Conservation (phyloP, 2,797 vertebrate species). For the Poecile montanus region DNA sequence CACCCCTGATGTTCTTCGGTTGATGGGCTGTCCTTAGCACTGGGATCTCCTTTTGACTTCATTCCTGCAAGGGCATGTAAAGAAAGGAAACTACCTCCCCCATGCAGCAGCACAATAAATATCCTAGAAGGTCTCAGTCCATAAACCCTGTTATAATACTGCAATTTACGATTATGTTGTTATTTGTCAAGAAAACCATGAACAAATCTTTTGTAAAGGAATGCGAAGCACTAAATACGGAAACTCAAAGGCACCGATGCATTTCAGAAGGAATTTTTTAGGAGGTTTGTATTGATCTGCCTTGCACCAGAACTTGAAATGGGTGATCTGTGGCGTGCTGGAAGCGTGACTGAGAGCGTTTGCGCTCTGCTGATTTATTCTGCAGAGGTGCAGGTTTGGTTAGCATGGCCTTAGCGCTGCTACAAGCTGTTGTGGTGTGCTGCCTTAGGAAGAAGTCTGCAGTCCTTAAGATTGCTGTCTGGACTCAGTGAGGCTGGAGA, state of each 20-base stretch:
- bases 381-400: background rate
- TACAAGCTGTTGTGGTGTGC: background rate
- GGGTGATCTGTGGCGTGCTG: background rate
- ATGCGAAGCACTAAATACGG: background rate
- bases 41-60: background rate
- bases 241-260: background rate
- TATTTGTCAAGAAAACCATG: background rate
- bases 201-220: background rate
- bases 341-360: background rate
- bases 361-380: background rate
- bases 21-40: background rate
- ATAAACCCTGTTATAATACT: slow-evolving; percentile 8
- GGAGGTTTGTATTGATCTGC: background rate
- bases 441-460: background rate
- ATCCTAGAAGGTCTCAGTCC: background rate
- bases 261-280: background rate
- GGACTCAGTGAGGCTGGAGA: background rate
- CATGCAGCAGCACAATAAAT: background rate
- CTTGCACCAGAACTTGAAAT: background rate
- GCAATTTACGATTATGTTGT: background rate
- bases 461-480: background rate
- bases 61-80: background rate
- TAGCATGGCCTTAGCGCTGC: background rate
- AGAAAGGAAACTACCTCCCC: background rate
- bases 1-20: background rate